Evolutionary conservation across 2,888 invertebrate genomes (phyloP), one percentile per base, ranked within the genome.

Genomic region (Drosophila gaucha): DNA sequence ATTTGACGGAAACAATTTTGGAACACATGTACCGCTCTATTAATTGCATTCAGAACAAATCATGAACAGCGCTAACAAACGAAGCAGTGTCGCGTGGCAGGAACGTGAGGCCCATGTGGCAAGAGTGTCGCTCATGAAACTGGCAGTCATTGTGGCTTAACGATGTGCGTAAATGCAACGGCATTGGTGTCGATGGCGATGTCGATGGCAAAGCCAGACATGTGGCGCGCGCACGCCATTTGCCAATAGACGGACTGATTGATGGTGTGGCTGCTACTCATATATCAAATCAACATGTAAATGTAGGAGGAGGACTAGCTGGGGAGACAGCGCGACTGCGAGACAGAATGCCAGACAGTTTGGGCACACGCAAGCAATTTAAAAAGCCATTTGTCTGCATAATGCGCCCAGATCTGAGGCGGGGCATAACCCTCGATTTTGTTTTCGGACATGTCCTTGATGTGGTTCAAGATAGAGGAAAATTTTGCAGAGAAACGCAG

Each of bases 221-320:
- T 28, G 24, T 20, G 36, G 63, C 24, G 24, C 22, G 20, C 46
- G 52, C 47, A 43, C 22, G 65, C 41, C 55, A 66, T 55, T 85
- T 46, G 64, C 66, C 78, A 74, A 73, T 75, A 65, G 76, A 77
- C 46, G 50, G 39, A 35, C 80, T 86, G 82, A 82, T 86, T 78
- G 73, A 84, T 86, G 64, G 87, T 64, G 58, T 69, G 63, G 46
- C 75, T 60, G 64, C 59, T 60, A 69, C 69, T 74, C 87, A 80
- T 86, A 75, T 80, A 86, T 86, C 82, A 78, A 80, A 85, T 84
- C 69, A 75, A 60, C 82, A 84, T 82, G 78, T 75, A 85, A 80
- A 84, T 86, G 63, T 24, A 44, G 44, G 35, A 44, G 56, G 30
- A 41, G 33, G 14, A 43, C 56, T n/a, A 6, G 6, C 28, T 6